Percentiles rank a stretch among this genome's conserved stretches.
phyloP scores from a whole-genome alignment of 2,888 invertebrate species.

The Cheilosia pagana region DNA sequence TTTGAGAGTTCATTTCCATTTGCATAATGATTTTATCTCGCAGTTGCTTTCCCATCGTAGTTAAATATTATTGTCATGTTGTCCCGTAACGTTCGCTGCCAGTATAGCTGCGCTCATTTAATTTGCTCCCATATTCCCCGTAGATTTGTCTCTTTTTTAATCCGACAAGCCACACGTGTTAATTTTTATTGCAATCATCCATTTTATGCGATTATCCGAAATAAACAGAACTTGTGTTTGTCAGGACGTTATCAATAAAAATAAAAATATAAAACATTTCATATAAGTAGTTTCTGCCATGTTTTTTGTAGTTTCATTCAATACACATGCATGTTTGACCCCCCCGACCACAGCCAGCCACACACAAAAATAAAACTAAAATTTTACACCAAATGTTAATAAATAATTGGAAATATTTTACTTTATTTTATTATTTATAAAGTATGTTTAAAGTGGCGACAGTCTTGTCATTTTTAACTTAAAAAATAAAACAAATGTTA shows the following conservation, averaged over 20 bases:
- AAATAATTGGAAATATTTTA: not conserved
- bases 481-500: no score
- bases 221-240: conserved; percentile 42
- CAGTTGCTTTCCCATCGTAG: conserved; percentile 57
- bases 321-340: conserved; percentile 25
- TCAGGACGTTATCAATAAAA: conserved; percentile 14
- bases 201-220: conserved; percentile 47
- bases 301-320: not conserved
- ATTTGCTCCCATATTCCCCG: conserved; percentile 57
- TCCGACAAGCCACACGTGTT: conserved; percentile 51
- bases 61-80: conserved; percentile 41
- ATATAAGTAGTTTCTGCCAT: not conserved
- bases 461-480: no score
- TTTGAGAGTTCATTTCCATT: conserved; percentile 45
- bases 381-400: not conserved
- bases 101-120: conserved; percentile 34
- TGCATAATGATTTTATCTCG: conserved; percentile 62
- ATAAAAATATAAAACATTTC: conserved; percentile 6
- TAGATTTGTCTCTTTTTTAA: conserved; percentile 53
- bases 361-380: conserved; percentile 1
- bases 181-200: conserved; percentile 54
- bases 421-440: not conserved
- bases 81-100: conserved; percentile 16
- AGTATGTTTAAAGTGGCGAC: not conserved
- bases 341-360: not conserved